Evolutionary conservation across 2,888 invertebrate species (phyloP), one percentile per base, ranked within the genome.

Genomic region (Psylliodes chrysocephalus): DNA sequence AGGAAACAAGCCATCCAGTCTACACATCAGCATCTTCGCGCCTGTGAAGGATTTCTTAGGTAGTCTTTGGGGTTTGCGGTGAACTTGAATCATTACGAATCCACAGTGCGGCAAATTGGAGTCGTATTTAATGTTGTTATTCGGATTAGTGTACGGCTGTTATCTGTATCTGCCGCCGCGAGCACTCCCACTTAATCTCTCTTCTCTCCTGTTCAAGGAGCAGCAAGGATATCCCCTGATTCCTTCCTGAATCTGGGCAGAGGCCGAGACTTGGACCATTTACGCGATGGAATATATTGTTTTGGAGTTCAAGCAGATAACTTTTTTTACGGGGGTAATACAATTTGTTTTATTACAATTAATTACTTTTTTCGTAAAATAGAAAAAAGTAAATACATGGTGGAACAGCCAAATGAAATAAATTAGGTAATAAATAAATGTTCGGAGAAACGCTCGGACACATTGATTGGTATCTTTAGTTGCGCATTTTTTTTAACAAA

Each of bases 91-190:
- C 76, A 79, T 81, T 80, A 78, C 79, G 78, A 82, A 82, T 82
- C 82, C 83, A 82, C 83, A 82, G 82, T 80, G 83, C 84, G 83
- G 83, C 81, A 84, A 84, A 84, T 84, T 84, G 83, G 81, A 83
- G 82, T 81, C 82, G 83, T 83, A 83, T 83, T 84, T 84, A 83
- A 83, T 83, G 84, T 83, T 83, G 83, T 84, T 84, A 83, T 82
- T 82, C 79, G 83, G 82, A 82, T 83, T 82, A 82, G 79, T 78
- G 79, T 76, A 71, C 72, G 77, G 76, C 71, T 73, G 80, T 81
- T 81, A 81, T 81, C 81, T 81, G 79, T 79, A 78, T 77, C 80
- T 79, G 79, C 80, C 80, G 79, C 80, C 80, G 79, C 79, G 77
- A 80, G 77, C 78, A 75, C 78, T 75, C 77, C 75, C 75, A 77